phyloP scores from a whole-genome alignment of 1,140 invertebrate genomes.

The Drosophila miranda region DNA sequence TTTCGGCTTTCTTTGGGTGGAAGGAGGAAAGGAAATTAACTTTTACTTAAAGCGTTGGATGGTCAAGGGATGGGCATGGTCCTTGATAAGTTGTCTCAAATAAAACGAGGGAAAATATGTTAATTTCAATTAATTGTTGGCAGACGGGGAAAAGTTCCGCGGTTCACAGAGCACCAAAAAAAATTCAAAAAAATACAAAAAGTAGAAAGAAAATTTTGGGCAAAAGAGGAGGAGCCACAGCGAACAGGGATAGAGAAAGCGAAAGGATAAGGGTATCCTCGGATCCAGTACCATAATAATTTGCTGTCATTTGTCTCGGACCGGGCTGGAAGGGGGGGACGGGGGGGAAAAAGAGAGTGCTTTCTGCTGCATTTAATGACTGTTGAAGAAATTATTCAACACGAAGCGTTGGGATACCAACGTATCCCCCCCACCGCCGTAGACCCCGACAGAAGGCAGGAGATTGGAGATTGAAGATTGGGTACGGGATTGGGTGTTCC shows the following conservation, averaged over 20 bases:
- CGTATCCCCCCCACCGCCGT: too few species aligned
- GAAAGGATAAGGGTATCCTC: constrained; percentile 8
- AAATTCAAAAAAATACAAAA: constrained; percentile 14
- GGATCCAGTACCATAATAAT: constrained; percentile 44
- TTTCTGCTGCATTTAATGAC: constrained; percentile 68
- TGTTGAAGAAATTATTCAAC: constrained; percentile 66
- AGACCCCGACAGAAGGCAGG: too few species aligned
- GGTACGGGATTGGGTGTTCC: constrained; percentile 12
- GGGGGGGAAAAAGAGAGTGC: neutral
- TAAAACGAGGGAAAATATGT: constrained; percentile 72
- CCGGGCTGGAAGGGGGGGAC: constrained; percentile 6
- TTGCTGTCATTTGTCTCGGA: constrained; percentile 68
- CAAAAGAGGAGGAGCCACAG: constrained; percentile 18
- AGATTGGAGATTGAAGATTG: neutral
- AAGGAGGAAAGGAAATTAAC: constrained; percentile 34
- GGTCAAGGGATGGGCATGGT: neutral
- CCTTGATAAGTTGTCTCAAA: constrained; percentile 61
- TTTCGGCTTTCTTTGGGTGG: neutral
- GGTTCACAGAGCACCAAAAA: constrained; percentile 14
- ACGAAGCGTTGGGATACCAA: constrained; percentile 43
- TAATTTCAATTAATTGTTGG: constrained; percentile 79
- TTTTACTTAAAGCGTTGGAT: constrained; percentile 12
- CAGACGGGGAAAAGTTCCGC: constrained; percentile 35
- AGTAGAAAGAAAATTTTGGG: constrained; percentile 31
- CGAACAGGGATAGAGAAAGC: neutral